Evolutionary conservation across 1,140 invertebrate genomes (phyloP).

Genomic region (Platyscapa corneri): DNA sequence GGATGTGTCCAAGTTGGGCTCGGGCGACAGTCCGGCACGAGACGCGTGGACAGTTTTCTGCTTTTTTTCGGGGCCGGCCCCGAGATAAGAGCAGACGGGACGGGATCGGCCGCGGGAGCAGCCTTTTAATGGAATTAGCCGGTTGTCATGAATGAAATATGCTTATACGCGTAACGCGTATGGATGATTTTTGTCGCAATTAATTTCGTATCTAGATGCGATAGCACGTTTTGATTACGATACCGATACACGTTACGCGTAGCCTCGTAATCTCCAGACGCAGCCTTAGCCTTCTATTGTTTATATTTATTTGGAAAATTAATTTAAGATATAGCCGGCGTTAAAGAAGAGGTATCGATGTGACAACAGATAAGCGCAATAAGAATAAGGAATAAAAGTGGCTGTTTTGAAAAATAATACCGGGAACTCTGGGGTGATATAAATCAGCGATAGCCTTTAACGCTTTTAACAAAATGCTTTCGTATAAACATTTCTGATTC

Average conservation of each 20-base stretch:
- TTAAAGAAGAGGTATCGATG: slow-evolving; percentile 5
- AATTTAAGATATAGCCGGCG: background rate
- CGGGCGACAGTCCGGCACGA: background rate
- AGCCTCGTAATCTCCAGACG: background rate
- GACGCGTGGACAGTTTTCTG: background rate
- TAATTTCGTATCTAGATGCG: background rate
- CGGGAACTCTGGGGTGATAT: background rate
- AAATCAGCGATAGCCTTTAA: slow-evolving; percentile 10
- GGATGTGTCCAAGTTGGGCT: background rate
- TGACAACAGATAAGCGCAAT: background rate
- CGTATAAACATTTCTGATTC: background rate
- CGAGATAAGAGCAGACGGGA: background rate
- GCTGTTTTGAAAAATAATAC: slow-evolving; percentile 5
- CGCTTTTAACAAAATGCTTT: slow-evolving; percentile 10
- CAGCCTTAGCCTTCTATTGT: background rate
- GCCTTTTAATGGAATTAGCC: background rate
- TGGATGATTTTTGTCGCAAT: background rate
- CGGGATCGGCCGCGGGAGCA: background rate
- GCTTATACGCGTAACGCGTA: background rate
- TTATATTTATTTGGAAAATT: slow-evolving; percentile 10
- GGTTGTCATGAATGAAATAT: slow-evolving; percentile 2
- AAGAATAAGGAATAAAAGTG: background rate
- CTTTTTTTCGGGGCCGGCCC: background rate
- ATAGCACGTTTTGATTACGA: background rate
- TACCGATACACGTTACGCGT: background rate